Base-by-base conservation (phyloP, 2,888 invertebrate genomes). In the Andrena fulva region DNA sequence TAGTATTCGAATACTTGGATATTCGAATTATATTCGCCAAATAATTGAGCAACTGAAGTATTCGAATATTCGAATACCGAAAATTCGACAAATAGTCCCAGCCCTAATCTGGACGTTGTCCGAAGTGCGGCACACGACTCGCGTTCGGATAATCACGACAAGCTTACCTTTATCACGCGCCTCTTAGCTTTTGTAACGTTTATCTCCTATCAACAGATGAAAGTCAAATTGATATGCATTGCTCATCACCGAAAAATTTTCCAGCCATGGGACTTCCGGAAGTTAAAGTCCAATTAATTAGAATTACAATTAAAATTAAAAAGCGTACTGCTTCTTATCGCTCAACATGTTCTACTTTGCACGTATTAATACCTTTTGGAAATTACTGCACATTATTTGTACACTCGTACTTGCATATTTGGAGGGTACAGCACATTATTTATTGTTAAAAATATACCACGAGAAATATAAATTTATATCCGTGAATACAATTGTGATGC, bases 101-200 rank as follows among this genome's bases (percentile, higher is more conserved):
- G 20, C 20, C 20, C 20, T 35, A 35, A 69, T 69, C 35, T 69
- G 56, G 2, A 69, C 35, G 56, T 56, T 69, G 27, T n/a, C 12
- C 16, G 10, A 29, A 59, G 24, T 56, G n/a, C 35, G 24, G 10
- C 8, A 27, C 35, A 35, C 35, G 56, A 35, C 24, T 59, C 16
- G 31, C 16, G 10, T 59, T 69, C 35, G 8, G 27, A 31, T 69
- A 56, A 56, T 69, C 56, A 35, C 16, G 35, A 69, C n/a, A 56
- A 27, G 16, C 33, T 56, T 16, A 27, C 56, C 35, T 56, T 69
- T 54, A 69, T 59, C 69, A 8, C 27, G 2, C 16, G 10, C 54
- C 54, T 68, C 33, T 69, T 35, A 69, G 42, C 56, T 27, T 59
- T 42, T n/a, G 29, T 27, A 35, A 35, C 8, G 5, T 69, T 69